phyloP scores from a whole-genome alignment of 2,797 vertebrate species.

The Gymnoscopelus braueri region DNA sequence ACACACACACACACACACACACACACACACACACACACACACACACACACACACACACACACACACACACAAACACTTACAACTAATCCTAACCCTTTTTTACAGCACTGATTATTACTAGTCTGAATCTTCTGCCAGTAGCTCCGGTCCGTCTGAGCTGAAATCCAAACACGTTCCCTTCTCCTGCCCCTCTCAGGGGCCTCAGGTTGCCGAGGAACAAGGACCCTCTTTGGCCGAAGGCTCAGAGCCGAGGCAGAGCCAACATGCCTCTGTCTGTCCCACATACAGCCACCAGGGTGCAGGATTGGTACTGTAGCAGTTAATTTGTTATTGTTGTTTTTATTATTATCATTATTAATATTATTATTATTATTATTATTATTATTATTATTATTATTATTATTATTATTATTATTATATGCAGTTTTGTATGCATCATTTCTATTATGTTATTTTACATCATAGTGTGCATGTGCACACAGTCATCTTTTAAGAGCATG shows the following conservation, averaged over 20 bases:
- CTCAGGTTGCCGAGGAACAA: constrained; percentile 41
- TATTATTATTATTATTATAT: too few species aligned
- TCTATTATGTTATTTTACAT: too few species aligned
- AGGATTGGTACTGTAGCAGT: constrained; percentile 38
- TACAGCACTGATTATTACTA: neutral
- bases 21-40: neutral
- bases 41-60: neutral
- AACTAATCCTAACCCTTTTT: neutral
- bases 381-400: neutral
- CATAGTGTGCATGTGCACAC: too few species aligned
- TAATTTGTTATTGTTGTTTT: constrained; percentile 18
- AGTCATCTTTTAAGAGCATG: too few species aligned
- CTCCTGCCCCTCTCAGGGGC: constrained; percentile 25
- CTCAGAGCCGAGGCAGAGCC: constrained; percentile 2
- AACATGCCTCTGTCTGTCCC: neutral
- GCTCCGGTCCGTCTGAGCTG: neutral
- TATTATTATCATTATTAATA: constrained; percentile 4
- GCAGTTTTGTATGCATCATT: too few species aligned
- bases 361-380: constrained; percentile 15
- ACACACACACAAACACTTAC: neutral
- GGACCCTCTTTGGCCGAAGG: constrained; percentile 24
- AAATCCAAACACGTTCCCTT: neutral
- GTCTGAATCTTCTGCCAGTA: neutral
- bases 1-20: neutral
- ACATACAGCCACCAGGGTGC: constrained; percentile 55